These are phyloP conservation scores for Drosophila emarginata DNA, from an alignment of 2,888 invertebrate genomes.

Conservation along the genomic window DNA sequence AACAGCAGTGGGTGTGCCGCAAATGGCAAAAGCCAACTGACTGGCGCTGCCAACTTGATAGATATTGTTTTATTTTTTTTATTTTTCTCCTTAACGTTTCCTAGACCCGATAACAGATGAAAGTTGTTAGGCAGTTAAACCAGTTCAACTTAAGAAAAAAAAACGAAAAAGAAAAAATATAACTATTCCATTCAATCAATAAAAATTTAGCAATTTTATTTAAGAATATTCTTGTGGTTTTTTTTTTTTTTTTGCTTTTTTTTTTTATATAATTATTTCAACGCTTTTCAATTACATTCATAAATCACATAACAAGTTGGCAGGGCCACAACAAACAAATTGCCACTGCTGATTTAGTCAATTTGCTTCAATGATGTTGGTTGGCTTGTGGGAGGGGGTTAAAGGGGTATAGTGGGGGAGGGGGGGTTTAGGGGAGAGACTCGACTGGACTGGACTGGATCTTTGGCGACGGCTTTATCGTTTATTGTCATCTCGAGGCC, in stretches of 20 bases:
- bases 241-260: not conserved
- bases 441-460: not conserved
- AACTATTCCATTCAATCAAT: not conserved
- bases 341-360: constrained; percentile 72
- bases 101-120: not conserved
- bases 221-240: no score
- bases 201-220: not conserved
- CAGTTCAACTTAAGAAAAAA: not conserved
- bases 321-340: not conserved
- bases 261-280: not conserved
- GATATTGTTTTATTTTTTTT: not conserved
- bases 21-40: constrained; percentile 22
- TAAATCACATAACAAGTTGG: constrained; percentile 18
- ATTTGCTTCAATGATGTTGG: constrained; percentile 55
- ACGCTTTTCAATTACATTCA: not conserved
- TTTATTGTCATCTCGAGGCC: constrained; percentile 64
- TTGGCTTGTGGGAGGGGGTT: not conserved
- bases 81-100: not conserved
- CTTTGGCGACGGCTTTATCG: constrained; percentile 68
- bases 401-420: no score
- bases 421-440: no score
- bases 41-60: constrained; percentile 37
- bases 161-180: not conserved
- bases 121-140: no score
- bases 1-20: constrained; percentile 47